Evolutionary conservation across 2,888 invertebrate species (phyloP).

Genomic region (Apeira syringaria): DNA sequence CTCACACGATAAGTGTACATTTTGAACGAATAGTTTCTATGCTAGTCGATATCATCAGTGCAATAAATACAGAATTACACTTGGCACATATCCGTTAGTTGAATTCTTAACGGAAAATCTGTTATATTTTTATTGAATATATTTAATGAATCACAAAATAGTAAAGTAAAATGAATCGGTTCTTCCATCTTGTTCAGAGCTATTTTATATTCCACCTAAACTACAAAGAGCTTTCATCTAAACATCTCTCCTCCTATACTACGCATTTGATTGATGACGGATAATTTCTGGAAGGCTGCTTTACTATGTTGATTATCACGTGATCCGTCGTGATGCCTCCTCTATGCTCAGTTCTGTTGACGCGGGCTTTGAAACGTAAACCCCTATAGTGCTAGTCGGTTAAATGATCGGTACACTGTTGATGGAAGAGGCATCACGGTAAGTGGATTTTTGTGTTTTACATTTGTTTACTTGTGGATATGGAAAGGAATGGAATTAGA

Average conservation of each 20-base stretch:
- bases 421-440: constrained; percentile 77
- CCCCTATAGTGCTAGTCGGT: constrained; percentile 33
- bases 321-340: constrained; percentile 79
- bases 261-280: constrained; percentile 77
- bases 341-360: constrained; percentile 81
- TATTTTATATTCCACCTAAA: too few relatives aligned
- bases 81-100: too few relatives aligned
- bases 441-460: constrained; percentile 46
- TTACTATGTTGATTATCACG: constrained; percentile 31
- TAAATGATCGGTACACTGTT: constrained; percentile 24
- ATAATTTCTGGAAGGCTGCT: constrained; percentile 71
- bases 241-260: constrained; percentile 26
- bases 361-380: constrained; percentile 52
- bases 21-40: too few relatives aligned
- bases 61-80: too few relatives aligned
- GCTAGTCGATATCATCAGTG: too few relatives aligned
- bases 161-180: too few relatives aligned
- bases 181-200: too few relatives aligned
- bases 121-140: too few relatives aligned
- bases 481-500: constrained; percentile 17
- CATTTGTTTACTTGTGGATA: constrained; percentile 22
- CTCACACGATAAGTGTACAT: too few relatives aligned
- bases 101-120: too few relatives aligned
- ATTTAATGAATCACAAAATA: too few relatives aligned
- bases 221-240: constrained; percentile 45